Evolutionary conservation across 2,113 vertebrate species (phyloP), one percentile per base, ranked within the genome.

Genomic region (Mobula birostris): DNA sequence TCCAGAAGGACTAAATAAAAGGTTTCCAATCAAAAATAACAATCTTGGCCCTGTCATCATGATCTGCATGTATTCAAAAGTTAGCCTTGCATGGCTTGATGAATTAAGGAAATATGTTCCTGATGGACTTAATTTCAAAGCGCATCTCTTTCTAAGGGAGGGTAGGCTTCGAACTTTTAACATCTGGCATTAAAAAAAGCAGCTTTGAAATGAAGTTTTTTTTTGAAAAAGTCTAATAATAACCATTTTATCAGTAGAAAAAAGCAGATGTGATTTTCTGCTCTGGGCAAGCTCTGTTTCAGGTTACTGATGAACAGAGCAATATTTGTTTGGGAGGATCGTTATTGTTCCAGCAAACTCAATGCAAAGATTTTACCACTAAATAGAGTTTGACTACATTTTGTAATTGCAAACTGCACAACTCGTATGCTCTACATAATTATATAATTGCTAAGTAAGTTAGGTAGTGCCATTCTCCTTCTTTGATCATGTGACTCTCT

Each of bases 41-140:
- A 93, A 72, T 93, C 91, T 93, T 76, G 91, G 91, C 91, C 91
- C 36, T 36, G 72, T 93, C 91, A 56, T 24, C 70, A 93, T 56
- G 91, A 93, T 14, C 91, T 74, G 91, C 70, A 48, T 93, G 70
- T 29, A 56, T 76, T 93, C 66, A 74, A 76, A 93, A 74, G 70
- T 27, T 70, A 93, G 91, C 70, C 91, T 12, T 93, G 91, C 91
- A 93, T 93, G 68, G 74, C 91, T 70, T 74, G 72, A 93, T 76
- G 70, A 93, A 93, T 56, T 93, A 93, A 93, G 91, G 91, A 76
- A 93, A 93, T 93, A 76, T 72, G 91, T 93, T 93, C 91, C 91
- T 93, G 91, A 93, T 93, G 91, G 91, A 93, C 19, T 93, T 93
- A 72, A 93, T 93, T 93, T 93, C 91, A 93, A 93, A 93, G 91